These are phyloP conservation scores for Porites lobata DNA, from an alignment of 92 coral and sea anemone species.

Conservation along the genomic window DNA sequence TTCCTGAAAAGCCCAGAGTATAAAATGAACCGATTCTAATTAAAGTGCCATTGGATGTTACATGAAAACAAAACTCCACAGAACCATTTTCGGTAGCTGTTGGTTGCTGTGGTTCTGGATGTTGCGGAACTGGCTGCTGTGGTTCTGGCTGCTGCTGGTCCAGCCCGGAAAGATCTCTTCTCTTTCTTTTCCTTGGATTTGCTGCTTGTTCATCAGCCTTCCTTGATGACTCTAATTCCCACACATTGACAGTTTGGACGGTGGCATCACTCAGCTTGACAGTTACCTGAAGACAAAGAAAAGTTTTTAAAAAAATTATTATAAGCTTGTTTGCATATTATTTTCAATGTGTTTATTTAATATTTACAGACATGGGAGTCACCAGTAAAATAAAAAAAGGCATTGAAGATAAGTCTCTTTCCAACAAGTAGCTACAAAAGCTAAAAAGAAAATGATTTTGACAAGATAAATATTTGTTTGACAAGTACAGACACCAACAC, in stretches of 20 bases:
- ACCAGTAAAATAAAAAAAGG: too few relatives aligned
- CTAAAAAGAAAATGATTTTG: too few relatives aligned
- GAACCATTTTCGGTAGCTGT: not conserved
- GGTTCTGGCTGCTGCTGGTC: not conserved
- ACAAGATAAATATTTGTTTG: too few relatives aligned
- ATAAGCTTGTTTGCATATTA: not conserved
- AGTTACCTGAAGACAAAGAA: not conserved
- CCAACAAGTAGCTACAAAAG: too few relatives aligned
- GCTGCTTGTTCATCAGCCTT: not conserved
- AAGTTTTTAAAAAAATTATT: not conserved
- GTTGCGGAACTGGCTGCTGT: not conserved
- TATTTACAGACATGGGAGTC: too few relatives aligned
- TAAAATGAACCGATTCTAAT: slow-evolving; percentile 32
- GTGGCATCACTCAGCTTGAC: slow-evolving; percentile 8
- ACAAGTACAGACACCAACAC: too few relatives aligned
- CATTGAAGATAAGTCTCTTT: too few relatives aligned
- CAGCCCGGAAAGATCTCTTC: too few relatives aligned
- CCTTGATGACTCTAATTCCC: slow-evolving; percentile 5
- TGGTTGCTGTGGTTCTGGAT: not conserved
- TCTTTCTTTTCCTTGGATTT: too few relatives aligned
- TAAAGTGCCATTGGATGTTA: slow-evolving; percentile 20
- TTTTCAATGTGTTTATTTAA: too few relatives aligned
- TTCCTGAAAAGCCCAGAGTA: slow-evolving; percentile 7
- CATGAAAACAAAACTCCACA: slow-evolving; percentile 41
- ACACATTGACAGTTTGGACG: not conserved